Conservation (phyloP, 2,113 vertebrate species). For the Aleadryas rufinucha region DNA sequence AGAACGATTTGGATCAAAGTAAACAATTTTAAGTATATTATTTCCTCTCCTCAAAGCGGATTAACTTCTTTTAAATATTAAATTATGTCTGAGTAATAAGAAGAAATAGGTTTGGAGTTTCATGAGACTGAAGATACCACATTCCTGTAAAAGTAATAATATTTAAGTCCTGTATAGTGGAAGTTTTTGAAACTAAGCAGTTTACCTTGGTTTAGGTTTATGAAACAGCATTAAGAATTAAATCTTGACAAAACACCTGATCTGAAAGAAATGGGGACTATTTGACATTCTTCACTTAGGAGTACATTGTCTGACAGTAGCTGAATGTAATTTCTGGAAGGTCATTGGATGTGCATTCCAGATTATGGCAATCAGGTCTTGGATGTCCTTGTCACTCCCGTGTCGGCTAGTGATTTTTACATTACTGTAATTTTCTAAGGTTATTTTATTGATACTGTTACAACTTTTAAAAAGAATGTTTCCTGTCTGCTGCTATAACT, state of each 20-base stretch:
- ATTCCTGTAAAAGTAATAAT: background rate
- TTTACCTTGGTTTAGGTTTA: background rate
- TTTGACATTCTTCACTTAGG: slow-evolving; percentile 23
- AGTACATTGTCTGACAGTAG: slow-evolving; percentile 60
- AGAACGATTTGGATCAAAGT: background rate
- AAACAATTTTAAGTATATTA: slow-evolving; percentile 8
- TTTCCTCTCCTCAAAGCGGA: background rate
- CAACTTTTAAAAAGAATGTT: slow-evolving; percentile 57
- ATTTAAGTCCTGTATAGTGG: background rate
- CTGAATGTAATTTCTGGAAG: slow-evolving; percentile 66
- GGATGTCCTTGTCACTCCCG: slow-evolving; percentile 29
- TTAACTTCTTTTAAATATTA: background rate
- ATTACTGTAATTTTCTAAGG: slow-evolving; percentile 61
- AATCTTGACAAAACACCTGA: background rate
- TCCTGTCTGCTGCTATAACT: slow-evolving; percentile 76
- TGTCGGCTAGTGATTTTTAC: slow-evolving; percentile 40
- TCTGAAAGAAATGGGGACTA: slow-evolving; percentile 36
- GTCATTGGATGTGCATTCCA: slow-evolving; percentile 44
- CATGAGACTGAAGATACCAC: background rate
- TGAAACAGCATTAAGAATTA: slow-evolving; percentile 24
- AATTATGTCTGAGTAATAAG: background rate
- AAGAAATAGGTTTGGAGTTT: background rate
- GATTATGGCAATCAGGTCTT: slow-evolving; percentile 53
- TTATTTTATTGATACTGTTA: slow-evolving; percentile 69
- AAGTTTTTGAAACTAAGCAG: slow-evolving; percentile 10